Conservation (phyloP, 37 sponge, comb jelly and placozoan genomes). For the Cliona cf. orientalis region DNA sequence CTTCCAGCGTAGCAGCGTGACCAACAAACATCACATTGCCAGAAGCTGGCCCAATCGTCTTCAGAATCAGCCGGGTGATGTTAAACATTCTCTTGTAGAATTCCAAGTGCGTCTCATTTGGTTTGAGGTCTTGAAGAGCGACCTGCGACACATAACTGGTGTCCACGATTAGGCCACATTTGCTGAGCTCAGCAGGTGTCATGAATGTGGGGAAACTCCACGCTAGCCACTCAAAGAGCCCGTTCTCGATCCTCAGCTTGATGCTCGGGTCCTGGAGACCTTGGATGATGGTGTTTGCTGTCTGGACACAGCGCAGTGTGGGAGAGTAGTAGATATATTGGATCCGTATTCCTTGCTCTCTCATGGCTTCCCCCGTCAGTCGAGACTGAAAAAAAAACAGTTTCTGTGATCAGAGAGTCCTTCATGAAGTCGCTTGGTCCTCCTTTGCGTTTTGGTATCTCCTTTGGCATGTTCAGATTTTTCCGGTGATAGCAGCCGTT, state of each 20-base stretch:
- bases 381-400: constrained; percentile 79
- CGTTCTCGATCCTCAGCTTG: constrained; percentile 81
- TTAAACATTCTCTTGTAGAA: constrained; percentile 87
- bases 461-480: constrained; percentile 93
- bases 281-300: constrained; percentile 82
- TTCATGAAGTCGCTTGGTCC: constrained; percentile 70
- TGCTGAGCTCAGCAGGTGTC: constrained; percentile 59
- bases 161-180: constrained; percentile 78
- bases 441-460: constrained; percentile 78
- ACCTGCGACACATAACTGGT: constrained; percentile 69
- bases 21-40: constrained; percentile 85
- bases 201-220: constrained; percentile 90
- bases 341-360: constrained; percentile 78
- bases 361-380: constrained; percentile 89
- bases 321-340: constrained; percentile 83
- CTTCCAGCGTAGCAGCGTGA: constrained; percentile 92
- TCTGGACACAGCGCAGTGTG: constrained; percentile 90
- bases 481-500: constrained; percentile 83
- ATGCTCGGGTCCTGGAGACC: constrained; percentile 68
- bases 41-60: constrained; percentile 44
- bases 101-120: constrained; percentile 77
- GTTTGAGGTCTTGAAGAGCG: constrained; percentile 70
- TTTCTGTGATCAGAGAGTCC: constrained; percentile 90
- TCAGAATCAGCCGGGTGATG: constrained; percentile 71
- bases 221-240: constrained; percentile 94